Evolutionary conservation across 53 echinoderm and acorn worm genomes (phyloP), one percentile per base, ranked within the genome.

Genomic region (Hippasteria phrygiana): DNA sequence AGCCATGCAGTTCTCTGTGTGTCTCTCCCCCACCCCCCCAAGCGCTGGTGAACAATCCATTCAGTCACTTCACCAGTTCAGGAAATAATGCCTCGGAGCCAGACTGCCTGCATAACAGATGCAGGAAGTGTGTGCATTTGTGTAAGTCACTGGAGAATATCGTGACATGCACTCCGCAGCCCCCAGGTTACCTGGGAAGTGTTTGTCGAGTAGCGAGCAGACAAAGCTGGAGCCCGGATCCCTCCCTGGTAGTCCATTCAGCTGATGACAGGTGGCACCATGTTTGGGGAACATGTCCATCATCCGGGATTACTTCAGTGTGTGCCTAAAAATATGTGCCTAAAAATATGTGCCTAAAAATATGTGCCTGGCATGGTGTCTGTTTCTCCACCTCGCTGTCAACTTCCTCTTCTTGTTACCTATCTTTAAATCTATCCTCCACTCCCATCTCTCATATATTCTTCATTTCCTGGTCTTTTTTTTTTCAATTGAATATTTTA

Each of bases 231-330:
- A 34, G 70, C 71, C 24, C 65, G 29, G 81, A 81, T 81, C 65
- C 65, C 79, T n/a, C n/a, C n/a, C 46, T 32, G 63, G 64, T 81
- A 81, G 64, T 81, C 66, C 65, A 81, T 81, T 81, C 81, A 81
- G 45, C 43, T 28, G 66, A 65, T 65, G 81, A 81, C 81, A 81
- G 81, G 81, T 81, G 81, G 81, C 64, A 63, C 56, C 62, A 81
- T 81, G 81, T 62, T 81, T 81, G 63, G 28, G 27, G 81, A 81
- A 81, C 65, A 66, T 64, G 64, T 65, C 81, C 43, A 43, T 81
- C 81, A 62, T 81, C 66, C 38, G 40, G 81, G 63, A 59, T 81
- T 65, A 81, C 47, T 81, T 14, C 81, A 37, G 22, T 78, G 37
- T 13, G 13, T 22, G n/a, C 32, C 51, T 8, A 29, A 33, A 50